Conservation (phyloP, 2,888 invertebrate genomes). For the Morpho helenor region DNA sequence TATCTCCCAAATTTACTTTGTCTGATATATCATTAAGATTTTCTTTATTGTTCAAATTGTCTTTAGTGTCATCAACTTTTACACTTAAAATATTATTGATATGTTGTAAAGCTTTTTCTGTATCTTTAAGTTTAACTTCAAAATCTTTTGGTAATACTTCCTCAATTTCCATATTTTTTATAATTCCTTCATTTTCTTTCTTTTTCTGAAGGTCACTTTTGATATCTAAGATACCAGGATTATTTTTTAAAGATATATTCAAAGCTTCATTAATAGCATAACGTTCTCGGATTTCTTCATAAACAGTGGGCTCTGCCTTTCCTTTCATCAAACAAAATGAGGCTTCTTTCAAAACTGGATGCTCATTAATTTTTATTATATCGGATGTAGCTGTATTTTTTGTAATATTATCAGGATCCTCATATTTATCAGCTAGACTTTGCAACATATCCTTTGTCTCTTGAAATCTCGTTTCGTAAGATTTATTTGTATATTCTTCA, state of each 20-base stretch:
- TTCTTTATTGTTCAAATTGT: not conserved
- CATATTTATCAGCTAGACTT: constrained; percentile 57
- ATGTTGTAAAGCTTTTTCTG: constrained; percentile 48
- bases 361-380: constrained; percentile 32
- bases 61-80: not conserved
- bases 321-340: constrained; percentile 50
- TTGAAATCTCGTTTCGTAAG: constrained; percentile 62
- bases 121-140: constrained; percentile 51
- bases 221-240: constrained; percentile 44
- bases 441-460: constrained; percentile 66
- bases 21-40: not conserved
- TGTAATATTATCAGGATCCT: constrained; percentile 36
- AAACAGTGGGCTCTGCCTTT: constrained; percentile 39
- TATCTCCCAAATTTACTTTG: not conserved
- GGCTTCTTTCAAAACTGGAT: constrained; percentile 52
- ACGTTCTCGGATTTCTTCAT: constrained; percentile 52
- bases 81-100: constrained; percentile 48
- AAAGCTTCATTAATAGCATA: constrained; percentile 59
- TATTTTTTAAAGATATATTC: constrained; percentile 55
- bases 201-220: constrained; percentile 36
- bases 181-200: constrained; percentile 15
- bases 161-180: constrained; percentile 33
- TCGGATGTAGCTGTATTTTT: constrained; percentile 20
- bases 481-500: constrained; percentile 59
- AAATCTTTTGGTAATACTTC: constrained; percentile 49